Evolutionary conservation across 2,888 invertebrate genomes (phyloP).

Genomic region (Aspidiotus rigidus): DNA sequence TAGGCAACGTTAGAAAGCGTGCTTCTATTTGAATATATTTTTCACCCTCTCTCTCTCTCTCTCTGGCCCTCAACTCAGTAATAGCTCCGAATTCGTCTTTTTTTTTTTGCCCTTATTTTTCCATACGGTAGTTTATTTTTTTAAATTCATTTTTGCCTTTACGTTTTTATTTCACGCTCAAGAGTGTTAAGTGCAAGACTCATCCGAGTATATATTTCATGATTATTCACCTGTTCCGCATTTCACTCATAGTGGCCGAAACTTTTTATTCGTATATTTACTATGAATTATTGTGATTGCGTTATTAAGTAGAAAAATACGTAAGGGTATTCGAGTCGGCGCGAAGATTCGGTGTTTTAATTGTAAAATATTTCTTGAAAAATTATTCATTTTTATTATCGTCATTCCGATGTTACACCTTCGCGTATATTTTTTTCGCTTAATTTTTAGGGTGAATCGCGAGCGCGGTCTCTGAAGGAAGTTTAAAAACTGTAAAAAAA

Average conservation of each 20-base stretch:
- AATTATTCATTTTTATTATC: constrained; percentile 13
- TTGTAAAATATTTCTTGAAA: constrained; percentile 32
- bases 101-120: constrained; percentile 11
- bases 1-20: constrained; percentile 31
- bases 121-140: constrained; percentile 22
- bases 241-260: constrained; percentile 24
- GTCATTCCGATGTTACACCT: too few species aligned
- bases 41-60: constrained; percentile 19
- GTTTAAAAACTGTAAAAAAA: too few species aligned
- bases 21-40: not conserved
- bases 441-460: too few species aligned
- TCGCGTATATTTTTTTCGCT: too few species aligned
- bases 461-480: too few species aligned
- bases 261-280: constrained; percentile 11
- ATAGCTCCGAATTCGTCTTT: constrained; percentile 21
- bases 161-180: not conserved
- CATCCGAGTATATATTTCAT: constrained; percentile 24
- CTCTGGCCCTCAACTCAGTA: constrained; percentile 6
- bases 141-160: constrained; percentile 8
- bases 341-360: constrained; percentile 24
- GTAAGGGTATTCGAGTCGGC: constrained; percentile 12
- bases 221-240: constrained; percentile 33
- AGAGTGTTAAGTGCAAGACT: not conserved
- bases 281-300: constrained; percentile 32
- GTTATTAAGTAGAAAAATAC: constrained; percentile 28